Evolutionary conservation across 2,113 vertebrate genomes (phyloP).

Genomic region (Pipa parva): DNA sequence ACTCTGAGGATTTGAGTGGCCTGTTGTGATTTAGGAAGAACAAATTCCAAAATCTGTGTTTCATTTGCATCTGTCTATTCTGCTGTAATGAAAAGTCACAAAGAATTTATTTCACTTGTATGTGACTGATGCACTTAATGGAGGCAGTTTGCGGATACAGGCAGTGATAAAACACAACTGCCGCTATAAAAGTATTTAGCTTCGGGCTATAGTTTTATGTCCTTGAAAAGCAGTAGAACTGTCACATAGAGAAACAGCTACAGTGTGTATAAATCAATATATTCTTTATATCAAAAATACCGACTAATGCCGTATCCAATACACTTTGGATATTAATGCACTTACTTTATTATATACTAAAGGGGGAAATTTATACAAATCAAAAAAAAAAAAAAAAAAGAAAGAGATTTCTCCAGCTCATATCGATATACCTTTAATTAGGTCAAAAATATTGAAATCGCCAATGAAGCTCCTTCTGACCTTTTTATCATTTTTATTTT

Average conservation of each 20-base stretch:
- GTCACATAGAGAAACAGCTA: slow-evolving; percentile 34
- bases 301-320: background rate
- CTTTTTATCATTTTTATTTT: too few species aligned
- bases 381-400: too few species aligned
- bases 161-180: slow-evolving; percentile 24
- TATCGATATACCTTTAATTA: too few species aligned
- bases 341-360: too few species aligned
- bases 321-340: too few species aligned
- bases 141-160: slow-evolving; percentile 12
- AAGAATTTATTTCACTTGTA: slow-evolving; percentile 8
- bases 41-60: background rate
- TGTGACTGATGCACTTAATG: slow-evolving; percentile 22
- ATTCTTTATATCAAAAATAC: slow-evolving; percentile 1
- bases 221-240: slow-evolving; percentile 25
- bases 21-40: background rate
- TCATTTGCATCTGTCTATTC: slow-evolving; percentile 15
- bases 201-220: slow-evolving; percentile 23
- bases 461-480: too few species aligned
- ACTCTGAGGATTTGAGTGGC: too few species aligned
- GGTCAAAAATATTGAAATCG: too few species aligned
- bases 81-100: slow-evolving; percentile 11
- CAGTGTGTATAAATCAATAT: slow-evolving; percentile 8
- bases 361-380: too few species aligned
- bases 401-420: too few species aligned
- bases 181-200: slow-evolving; percentile 30